These are phyloP conservation scores for Xanthorhoe spadicearia DNA, from an alignment of 2,888 invertebrate species.

Conservation along the genomic window DNA sequence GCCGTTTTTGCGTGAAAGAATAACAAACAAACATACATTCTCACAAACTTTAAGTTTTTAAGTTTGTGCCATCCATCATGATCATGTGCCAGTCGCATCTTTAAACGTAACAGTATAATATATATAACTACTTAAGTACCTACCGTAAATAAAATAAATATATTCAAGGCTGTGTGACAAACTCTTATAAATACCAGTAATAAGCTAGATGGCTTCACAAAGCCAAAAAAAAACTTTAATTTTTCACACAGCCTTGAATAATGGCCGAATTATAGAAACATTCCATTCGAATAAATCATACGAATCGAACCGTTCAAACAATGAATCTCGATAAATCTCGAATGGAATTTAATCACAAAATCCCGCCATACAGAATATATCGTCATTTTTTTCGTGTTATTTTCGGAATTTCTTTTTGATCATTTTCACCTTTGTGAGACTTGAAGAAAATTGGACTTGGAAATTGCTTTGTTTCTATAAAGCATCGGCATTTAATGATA, in stretches of 20 bases:
- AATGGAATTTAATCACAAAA: slow-evolving; percentile 22
- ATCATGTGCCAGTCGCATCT: no score
- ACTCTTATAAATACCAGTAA: no score
- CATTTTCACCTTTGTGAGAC: background rate
- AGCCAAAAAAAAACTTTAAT: background rate
- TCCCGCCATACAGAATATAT: slow-evolving; percentile 7
- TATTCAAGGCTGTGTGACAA: no score
- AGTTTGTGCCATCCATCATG: no score
- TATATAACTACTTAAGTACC: no score
- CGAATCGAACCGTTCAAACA: slow-evolving; percentile 21
- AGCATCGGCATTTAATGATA: no score
- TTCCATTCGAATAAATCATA: slow-evolving; percentile 19
- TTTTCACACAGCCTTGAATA: background rate
- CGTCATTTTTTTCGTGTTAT: slow-evolving; percentile 4
- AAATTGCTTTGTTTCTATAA: background rate
- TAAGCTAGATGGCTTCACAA: no score
- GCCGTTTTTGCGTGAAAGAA: no score
- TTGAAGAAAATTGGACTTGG: background rate
- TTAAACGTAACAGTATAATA: no score
- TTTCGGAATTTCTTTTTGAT: background rate
- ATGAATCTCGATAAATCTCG: slow-evolving; percentile 14
- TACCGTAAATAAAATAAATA: no score
- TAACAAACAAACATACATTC: no score
- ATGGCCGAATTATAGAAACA: slow-evolving; percentile 3
- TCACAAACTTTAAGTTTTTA: no score